phyloP scores from a whole-genome alignment of 2,113 vertebrate species.

The Hippocampus comes region DNA sequence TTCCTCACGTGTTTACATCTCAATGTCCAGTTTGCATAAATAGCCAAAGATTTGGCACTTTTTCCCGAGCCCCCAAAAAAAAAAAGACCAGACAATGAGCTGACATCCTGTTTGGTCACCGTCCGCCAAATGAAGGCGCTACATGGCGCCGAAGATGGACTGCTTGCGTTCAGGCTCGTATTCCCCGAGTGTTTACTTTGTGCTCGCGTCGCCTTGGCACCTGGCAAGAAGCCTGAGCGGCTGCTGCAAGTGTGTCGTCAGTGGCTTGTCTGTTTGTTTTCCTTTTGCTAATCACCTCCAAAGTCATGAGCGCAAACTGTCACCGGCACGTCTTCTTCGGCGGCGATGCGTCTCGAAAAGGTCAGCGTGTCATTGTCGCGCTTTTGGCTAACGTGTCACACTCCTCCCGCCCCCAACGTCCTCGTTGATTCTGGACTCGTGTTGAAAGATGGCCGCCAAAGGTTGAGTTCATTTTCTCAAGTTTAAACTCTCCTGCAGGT shows the following conservation, averaged over 20 bases:
- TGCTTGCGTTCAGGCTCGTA: neutral
- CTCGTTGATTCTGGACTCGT: neutral
- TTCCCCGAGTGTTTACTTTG: constrained; percentile 18
- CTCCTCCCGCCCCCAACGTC: neutral
- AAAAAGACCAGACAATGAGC: neutral
- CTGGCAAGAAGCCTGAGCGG: constrained; percentile 14
- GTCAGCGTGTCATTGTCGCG: constrained; percentile 26
- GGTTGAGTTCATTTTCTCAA: neutral
- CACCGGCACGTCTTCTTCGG: constrained; percentile 21
- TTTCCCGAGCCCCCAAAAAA: neutral
- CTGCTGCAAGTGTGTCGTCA: constrained; percentile 33
- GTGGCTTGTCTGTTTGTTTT: constrained; percentile 6
- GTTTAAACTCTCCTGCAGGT: no score
- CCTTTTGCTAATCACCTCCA: neutral
- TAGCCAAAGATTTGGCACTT: neutral
- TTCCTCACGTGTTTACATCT: neutral
- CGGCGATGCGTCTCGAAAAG: constrained; percentile 22
- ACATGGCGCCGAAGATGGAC: neutral
- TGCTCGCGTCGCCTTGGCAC: constrained; percentile 11
- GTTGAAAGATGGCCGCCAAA: neutral
- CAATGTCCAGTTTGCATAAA: neutral
- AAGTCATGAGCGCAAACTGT: constrained; percentile 12
- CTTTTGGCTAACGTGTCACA: constrained; percentile 7
- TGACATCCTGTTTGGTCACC: neutral
- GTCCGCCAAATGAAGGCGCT: neutral